Base-by-base conservation (phyloP, 2,113 vertebrate species). In the Erinaceus europaeus region DNA sequence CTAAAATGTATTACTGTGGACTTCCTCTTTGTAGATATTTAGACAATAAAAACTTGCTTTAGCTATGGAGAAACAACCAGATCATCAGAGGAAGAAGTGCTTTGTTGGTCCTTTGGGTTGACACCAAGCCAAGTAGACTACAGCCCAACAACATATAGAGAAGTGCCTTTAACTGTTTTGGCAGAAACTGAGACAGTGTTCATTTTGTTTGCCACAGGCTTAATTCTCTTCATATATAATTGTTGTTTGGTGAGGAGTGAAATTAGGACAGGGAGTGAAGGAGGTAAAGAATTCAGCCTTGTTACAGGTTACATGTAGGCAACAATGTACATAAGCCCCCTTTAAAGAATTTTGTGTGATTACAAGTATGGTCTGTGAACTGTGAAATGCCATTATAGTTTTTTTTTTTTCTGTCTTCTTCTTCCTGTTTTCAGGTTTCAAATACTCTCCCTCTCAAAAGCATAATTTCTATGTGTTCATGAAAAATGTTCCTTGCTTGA, bases 341-440 rank as follows among this genome's bases (percentile, higher is more conserved):
- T 84, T 53, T 32, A 90, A 68, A 88, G 72, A 74, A 79, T 61
- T 71, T 14, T 83, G 52, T 72, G 34, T 77, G 38, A 79, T 36
- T 85, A 48, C 81, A 12, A 1, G n/a, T 42, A 65, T 59, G 29
- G n/a, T 67, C 27, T 67, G 29, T 65, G 15, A 83, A 67, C 11
- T 50, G 32, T 59, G n/a, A 90, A 68, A 52, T 1, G 32, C 27
- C 29, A 27, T 86, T 78, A 6, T 76, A 67, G 42, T 55, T 74
- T 85, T n/a, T n/a, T n/a, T n/a, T 48, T 86, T 77, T 72, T 40
- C 71, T 48, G 59, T 0, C 14, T 23, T 52, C 44, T 86, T 55
- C 53, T 25, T 55, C 20, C 53, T 55, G 27, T 74, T 29, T 87
- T 62, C 29, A 91, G 27, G 12, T 32, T 12, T 77, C 48, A 38